Base-by-base conservation (phyloP, 2,888 invertebrate genomes). In the Pachymerium ferrugineum region DNA sequence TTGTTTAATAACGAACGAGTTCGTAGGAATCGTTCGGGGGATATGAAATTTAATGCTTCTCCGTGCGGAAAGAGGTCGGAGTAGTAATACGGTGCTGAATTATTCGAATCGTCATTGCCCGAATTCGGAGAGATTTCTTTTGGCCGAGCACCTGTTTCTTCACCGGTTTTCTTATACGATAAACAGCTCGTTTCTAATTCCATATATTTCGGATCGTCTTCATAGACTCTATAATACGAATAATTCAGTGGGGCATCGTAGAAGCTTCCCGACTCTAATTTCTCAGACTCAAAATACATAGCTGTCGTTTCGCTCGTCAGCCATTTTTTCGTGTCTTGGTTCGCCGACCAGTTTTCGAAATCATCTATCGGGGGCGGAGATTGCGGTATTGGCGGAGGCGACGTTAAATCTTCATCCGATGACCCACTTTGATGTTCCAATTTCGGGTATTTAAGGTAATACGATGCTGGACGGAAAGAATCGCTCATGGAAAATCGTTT, bases 381-480 rank as follows among this genome's bases (percentile, higher is more conserved):
- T 25, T 87, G 88, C 4, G 92, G 92, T 77, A 90, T 88, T 0
- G 92, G 90, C 5, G 92, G 92, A 3, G 92, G 92, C 1, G 90
- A 88, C 3, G 90, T 86, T 69, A 91, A 84, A 79, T 93, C 93
- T 80, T 89, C 90, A 78, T 93, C 93, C 0, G 90, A 91, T 78
- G 91, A 92, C 80, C 92, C 91, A 14, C 33, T 16, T 74, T 89
- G 90, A 77, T 88, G 85, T 78, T 90, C 89, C 14, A 88, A 68
- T 22, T 70, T 33, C 10, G 54, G 31, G 25, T 30, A 67, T 31
- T 75, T 76, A 62, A 93, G 82, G 81, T 93, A 94, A 80, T 93
- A 94, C 0, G 93, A 93, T 0, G 93, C 93, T 0, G 93, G 93
- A 73, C 93, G 85, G 80, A 93, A 94, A 0, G 90, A 93, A 80